phyloP scores from a whole-genome alignment of 1,140 invertebrate genomes.

The Drosophila sturtevanti region DNA sequence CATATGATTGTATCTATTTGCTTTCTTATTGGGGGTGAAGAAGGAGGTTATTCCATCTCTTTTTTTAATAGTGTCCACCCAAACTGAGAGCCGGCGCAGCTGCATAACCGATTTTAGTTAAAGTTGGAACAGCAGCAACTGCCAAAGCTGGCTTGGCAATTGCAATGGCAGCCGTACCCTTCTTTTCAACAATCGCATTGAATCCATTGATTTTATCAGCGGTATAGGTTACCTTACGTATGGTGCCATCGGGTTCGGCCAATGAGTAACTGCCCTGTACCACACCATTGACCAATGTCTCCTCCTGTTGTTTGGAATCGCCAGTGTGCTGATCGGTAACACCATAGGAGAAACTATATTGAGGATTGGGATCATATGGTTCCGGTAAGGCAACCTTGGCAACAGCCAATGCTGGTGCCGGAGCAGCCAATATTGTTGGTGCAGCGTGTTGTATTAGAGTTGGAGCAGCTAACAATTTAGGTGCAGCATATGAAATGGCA shows the following conservation, averaged over 20 bases:
- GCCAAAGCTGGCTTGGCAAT: slow-evolving; percentile 82
- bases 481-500: background rate
- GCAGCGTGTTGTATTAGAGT: slow-evolving; percentile 28
- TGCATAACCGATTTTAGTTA: slow-evolving; percentile 71
- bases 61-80: slow-evolving; percentile 63
- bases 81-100: slow-evolving; percentile 44
- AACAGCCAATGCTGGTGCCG: slow-evolving; percentile 77
- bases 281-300: slow-evolving; percentile 85
- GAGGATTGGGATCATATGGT: slow-evolving; percentile 87
- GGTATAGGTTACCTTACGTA: slow-evolving; percentile 85
- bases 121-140: slow-evolving; percentile 67
- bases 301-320: slow-evolving; percentile 87
- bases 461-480: slow-evolving; percentile 10
- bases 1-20: slow-evolving; percentile 7
- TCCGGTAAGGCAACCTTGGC: slow-evolving; percentile 83
- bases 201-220: slow-evolving; percentile 86
- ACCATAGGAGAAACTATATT: slow-evolving; percentile 89
- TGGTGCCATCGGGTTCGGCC: slow-evolving; percentile 86
- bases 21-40: background rate
- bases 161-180: slow-evolving; percentile 80
- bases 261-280: slow-evolving; percentile 86
- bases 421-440: slow-evolving; percentile 63
- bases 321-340: slow-evolving; percentile 88
- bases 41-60: background rate
- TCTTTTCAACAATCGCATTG: slow-evolving; percentile 86